Base-by-base conservation (phyloP, 1,140 invertebrate species). In the Conopomorpha cramerella region DNA sequence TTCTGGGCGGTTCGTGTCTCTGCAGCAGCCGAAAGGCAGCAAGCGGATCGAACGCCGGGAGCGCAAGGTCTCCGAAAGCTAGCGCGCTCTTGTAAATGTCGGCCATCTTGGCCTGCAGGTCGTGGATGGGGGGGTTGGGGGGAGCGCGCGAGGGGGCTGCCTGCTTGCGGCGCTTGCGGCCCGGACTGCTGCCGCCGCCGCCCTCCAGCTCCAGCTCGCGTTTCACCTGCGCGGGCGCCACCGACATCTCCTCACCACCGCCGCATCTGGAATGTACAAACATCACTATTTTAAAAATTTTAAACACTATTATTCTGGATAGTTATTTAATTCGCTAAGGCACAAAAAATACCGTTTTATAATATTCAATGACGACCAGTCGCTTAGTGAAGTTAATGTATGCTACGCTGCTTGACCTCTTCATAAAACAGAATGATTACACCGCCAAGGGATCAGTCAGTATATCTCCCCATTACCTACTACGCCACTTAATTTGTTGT, bases 1-100 rank as follows among this genome's bases (percentile, higher is more conserved):
- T 95, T 45, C 90, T 77, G 25, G 90, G 72, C 7, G 87, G 88
- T 8, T 88, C 82, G 38, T 83, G 78, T n/a, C 80, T 71, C 3
- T 83, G 74, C 6, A 83, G 66, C 26, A 82, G 77, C 1, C 82
- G 62, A 30, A 82, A 81, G 18, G 81, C 56, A 42, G 78, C 58
- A 14, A 77, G 64, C 3, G 76, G 73, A 38, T 77, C 72, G 50
- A 78, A 78, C 26, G 66, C 44, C 12, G 76, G 73, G 2, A 77
- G 56, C 1, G 70, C 40, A 27, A 77, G 61, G 30, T 78, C 76
- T n/a, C 68, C 72, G 45, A 77, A 78, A 39, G 65, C 67, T 14
- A 78, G 56, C 10, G 76, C 76, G 53, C 65, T 74, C 54, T 77
- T 77, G 60, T 78, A 78, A 41, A 78, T 65, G 55, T 78, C 76